Evolutionary conservation across 2,113 vertebrate genomes (phyloP).

Genomic region (Eretmochelys imbricata): DNA sequence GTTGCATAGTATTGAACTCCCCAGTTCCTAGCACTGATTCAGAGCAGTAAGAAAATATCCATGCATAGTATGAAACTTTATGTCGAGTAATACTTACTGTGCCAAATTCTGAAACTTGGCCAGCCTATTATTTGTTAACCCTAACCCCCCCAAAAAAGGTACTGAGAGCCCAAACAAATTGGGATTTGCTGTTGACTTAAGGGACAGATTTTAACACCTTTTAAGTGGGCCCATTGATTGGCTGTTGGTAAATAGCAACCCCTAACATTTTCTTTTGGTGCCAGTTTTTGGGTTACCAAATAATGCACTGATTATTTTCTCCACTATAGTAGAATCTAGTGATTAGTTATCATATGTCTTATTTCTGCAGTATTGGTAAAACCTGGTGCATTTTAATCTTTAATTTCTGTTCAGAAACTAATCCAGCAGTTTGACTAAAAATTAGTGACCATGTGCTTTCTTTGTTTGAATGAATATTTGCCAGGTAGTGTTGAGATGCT

Average conservation of each 20-base stretch:
- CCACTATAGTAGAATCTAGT: fast-evolving
- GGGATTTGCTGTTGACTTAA: background rate
- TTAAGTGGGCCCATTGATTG: background rate
- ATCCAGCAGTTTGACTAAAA: background rate
- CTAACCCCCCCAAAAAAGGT: background rate
- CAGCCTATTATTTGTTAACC: background rate
- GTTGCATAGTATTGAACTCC: background rate
- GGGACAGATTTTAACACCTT: background rate
- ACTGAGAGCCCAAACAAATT: background rate
- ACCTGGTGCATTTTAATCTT: background rate
- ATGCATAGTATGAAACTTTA: background rate
- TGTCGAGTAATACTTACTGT: background rate
- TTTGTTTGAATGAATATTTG: background rate
- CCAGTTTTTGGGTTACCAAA: background rate
- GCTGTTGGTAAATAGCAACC: background rate
- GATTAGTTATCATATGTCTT: background rate
- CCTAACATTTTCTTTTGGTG: background rate
- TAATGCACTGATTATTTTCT: background rate
- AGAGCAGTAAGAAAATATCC: fast-evolving
- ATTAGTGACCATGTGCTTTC: background rate
- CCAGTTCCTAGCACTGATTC: background rate
- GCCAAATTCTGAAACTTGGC: background rate
- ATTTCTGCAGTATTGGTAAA: background rate
- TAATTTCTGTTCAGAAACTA: background rate
- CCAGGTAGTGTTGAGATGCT: background rate